Evolutionary conservation across 2,888 invertebrate genomes (phyloP).

Genomic region (Morpho helenor): DNA sequence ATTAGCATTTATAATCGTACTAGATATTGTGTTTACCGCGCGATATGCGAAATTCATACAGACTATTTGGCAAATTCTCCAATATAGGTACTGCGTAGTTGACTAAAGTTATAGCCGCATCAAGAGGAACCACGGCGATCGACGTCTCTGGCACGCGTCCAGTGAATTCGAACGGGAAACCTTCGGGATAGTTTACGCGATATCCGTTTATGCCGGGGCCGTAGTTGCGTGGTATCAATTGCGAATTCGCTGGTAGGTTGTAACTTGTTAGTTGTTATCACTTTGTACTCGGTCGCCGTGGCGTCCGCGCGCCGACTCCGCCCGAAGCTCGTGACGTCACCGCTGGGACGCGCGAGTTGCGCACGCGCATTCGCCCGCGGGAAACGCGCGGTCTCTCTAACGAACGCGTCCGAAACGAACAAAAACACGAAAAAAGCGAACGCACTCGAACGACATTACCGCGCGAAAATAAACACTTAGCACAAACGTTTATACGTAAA

Average conservation of each 20-base stretch:
- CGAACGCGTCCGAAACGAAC: constrained; percentile 53
- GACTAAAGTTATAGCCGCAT: not conserved
- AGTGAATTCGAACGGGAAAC: constrained; percentile 34
- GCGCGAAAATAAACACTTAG: constrained; percentile 33
- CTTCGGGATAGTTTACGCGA: constrained; percentile 40
- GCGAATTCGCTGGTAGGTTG: constrained; percentile 32
- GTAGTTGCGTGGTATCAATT: constrained; percentile 36
- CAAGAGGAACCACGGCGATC: constrained; percentile 4
- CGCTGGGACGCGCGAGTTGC: constrained; percentile 22
- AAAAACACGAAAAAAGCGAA: constrained; percentile 58
- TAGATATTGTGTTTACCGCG: too few relatives aligned
- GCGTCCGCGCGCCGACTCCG: constrained; percentile 53
- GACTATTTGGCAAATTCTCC: too few relatives aligned
- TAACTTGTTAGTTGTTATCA: constrained; percentile 72
- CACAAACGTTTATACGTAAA: too few relatives aligned
- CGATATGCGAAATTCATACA: too few relatives aligned
- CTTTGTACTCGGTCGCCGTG: constrained; percentile 59
- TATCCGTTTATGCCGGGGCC: constrained; percentile 41
- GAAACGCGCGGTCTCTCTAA: constrained; percentile 40
- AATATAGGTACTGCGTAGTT: not conserved
- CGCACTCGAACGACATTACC: constrained; percentile 48
- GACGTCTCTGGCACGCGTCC: constrained; percentile 22
- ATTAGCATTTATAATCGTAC: too few relatives aligned
- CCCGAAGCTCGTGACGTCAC: constrained; percentile 33
- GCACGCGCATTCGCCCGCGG: constrained; percentile 29